A percentile compares a stretch with the other conserved stretches of the same genome.
phyloP scores from a whole-genome alignment of 2,888 invertebrate species.

The Lepidocyrtinus sp. region DNA sequence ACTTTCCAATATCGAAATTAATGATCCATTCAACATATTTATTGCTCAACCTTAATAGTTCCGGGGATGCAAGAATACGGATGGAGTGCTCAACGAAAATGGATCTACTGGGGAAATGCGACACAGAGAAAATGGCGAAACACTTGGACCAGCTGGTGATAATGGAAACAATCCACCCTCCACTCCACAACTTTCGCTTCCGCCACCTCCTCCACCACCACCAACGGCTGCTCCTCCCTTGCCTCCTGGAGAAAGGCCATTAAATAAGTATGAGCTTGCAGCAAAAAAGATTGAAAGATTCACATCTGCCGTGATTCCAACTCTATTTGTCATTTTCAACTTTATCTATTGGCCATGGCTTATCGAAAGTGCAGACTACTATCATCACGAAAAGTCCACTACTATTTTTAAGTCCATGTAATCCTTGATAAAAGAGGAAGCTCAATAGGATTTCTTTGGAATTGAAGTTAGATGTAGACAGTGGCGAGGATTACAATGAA shows the following conservation, averaged over 20 bases:
- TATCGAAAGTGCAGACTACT: slow-evolving; percentile 65
- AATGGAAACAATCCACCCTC: slow-evolving; percentile 16
- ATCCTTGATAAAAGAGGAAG: too few relatives aligned
- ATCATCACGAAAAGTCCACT: slow-evolving; percentile 52
- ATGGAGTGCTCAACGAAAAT: slow-evolving; percentile 42
- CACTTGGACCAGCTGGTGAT: neutral
- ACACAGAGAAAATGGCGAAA: slow-evolving; percentile 43
- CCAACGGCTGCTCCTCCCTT: slow-evolving; percentile 22
- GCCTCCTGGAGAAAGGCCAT: slow-evolving; percentile 45
- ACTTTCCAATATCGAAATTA: too few relatives aligned
- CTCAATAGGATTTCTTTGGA: too few relatives aligned
- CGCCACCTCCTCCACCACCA: slow-evolving; percentile 34
- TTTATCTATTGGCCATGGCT: slow-evolving; percentile 70
- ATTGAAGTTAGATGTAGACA: too few relatives aligned
- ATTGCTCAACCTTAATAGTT: too few relatives aligned
- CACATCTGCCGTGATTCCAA: slow-evolving; percentile 68
- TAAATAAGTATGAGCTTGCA: slow-evolving; percentile 67
- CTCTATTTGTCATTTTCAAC: slow-evolving; percentile 68
- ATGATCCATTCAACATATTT: too few relatives aligned
- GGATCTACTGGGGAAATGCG: slow-evolving; percentile 30
- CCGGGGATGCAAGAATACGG: slow-evolving; percentile 38
- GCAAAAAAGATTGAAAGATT: slow-evolving; percentile 68
- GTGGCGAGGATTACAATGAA: too few relatives aligned
- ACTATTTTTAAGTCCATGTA: slow-evolving; percentile 61
- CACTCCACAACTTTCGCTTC: slow-evolving; percentile 1